A percentile compares a stretch with the other conserved stretches of the same genome.
phyloP scores from a whole-genome alignment of 2,113 vertebrate species.

The Epinephelus fuscoguttatus region DNA sequence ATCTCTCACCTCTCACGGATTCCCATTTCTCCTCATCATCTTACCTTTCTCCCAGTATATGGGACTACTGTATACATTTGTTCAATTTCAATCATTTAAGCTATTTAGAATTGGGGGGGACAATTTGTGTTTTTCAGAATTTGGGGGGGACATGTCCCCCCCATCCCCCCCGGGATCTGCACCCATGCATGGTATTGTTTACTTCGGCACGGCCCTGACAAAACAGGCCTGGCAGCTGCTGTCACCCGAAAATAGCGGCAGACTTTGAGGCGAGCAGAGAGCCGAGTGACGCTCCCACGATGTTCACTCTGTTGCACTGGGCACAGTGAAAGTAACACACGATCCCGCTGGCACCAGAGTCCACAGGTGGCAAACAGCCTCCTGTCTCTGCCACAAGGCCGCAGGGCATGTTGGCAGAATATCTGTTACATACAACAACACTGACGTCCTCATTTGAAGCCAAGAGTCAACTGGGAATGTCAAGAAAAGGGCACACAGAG shows the following conservation, averaged over 20 bases:
- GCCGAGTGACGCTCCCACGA: slow-evolving; percentile 37
- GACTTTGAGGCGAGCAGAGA: slow-evolving; percentile 41
- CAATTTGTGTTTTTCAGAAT: no score
- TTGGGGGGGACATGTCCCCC: no score
- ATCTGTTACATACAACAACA: slow-evolving; percentile 48
- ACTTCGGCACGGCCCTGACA: slow-evolving; percentile 49
- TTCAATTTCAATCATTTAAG: no score
- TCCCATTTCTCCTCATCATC: no score
- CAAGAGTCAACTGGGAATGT: slow-evolving; percentile 55
- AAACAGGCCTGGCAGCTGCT: slow-evolving; percentile 75
- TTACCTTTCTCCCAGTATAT: no score
- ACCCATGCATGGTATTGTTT: slow-evolving; percentile 64
- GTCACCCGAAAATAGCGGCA: slow-evolving; percentile 69
- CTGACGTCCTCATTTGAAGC: slow-evolving; percentile 24
- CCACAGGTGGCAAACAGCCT: slow-evolving; percentile 72
- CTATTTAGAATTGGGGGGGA: no score
- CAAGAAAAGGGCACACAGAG: slow-evolving; percentile 27
- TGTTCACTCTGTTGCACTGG: slow-evolving; percentile 44
- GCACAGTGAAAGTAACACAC: slow-evolving; percentile 63
- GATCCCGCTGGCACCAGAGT: slow-evolving; percentile 54
- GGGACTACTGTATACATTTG: no score
- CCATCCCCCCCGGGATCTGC: no score
- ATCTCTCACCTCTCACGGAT: no score
- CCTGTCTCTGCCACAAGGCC: slow-evolving; percentile 41
- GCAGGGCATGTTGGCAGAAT: slow-evolving; percentile 25